These are phyloP conservation scores for Tetranychus cinnabarinus DNA, from an alignment of 1,140 invertebrate genomes.

Conservation along the genomic window DNA sequence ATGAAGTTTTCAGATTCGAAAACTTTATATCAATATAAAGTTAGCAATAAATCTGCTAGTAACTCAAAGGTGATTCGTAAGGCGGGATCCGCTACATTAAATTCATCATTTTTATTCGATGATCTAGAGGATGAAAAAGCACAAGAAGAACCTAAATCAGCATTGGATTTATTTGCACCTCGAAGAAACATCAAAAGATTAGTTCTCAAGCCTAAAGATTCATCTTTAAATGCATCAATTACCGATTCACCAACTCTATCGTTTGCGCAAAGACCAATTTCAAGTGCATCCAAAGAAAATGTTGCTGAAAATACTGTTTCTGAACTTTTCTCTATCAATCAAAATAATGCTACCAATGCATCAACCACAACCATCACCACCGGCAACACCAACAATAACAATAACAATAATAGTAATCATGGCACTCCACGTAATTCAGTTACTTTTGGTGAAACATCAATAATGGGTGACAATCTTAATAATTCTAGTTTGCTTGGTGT, in stretches of 20 bases:
- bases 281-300: not conserved
- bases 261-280: not conserved
- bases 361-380: not conserved
- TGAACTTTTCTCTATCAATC: not conserved
- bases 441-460: not conserved
- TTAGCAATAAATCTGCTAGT: not conserved
- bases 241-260: not conserved
- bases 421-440: not conserved
- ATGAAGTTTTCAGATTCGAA: conserved; percentile 10
- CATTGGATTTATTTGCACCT: conserved; percentile 24
- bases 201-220: conserved; percentile 18
- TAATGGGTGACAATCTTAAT: not conserved
- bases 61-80: not conserved
- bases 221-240: not conserved
- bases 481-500: not conserved
- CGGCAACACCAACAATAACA: not conserved
- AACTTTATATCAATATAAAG: conserved; percentile 10
- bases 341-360: not conserved
- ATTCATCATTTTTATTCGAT: conserved; percentile 24
- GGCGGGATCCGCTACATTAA: not conserved
- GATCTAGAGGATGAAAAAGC: conserved; percentile 27
- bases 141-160: conserved; percentile 18
- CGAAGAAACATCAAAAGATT: conserved; percentile 30
- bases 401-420: too few species aligned
- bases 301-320: not conserved